A percentile compares a stretch with the other conserved stretches of the same genome.
Evolutionary conservation across 2,888 invertebrate genomes (phyloP).

Genomic region (Litoditis marina): DNA sequence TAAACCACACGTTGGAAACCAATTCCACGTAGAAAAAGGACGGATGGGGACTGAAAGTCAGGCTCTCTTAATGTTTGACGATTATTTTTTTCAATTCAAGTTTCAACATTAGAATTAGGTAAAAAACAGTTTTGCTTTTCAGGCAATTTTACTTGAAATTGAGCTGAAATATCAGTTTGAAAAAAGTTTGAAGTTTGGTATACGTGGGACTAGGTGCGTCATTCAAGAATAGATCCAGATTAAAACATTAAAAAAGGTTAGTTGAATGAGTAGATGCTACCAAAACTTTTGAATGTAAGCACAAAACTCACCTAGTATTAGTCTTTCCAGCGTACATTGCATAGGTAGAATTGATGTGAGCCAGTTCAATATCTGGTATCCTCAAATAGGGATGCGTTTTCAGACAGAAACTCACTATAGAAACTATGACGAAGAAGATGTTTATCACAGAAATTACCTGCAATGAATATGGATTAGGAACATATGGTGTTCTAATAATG

Average conservation of each 20-base stretch:
- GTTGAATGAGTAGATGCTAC: too few species aligned
- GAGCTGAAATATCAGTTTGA: too few species aligned
- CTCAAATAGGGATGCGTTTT: conserved; percentile 95
- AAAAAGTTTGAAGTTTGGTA: too few species aligned
- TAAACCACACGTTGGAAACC: conserved; percentile 91
- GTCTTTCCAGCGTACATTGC: conserved; percentile 38
- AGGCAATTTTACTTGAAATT: too few species aligned
- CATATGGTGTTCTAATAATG: too few species aligned
- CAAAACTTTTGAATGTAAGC: not conserved
- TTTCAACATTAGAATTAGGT: too few species aligned
- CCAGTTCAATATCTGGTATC: conserved; percentile 69
- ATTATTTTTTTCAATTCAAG: too few species aligned
- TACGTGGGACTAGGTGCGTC: too few species aligned
- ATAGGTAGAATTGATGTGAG: conserved; percentile 11
- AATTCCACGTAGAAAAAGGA: conserved; percentile 88
- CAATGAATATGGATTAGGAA: conserved; percentile 13
- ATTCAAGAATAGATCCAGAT: not conserved
- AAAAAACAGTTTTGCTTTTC: too few species aligned
- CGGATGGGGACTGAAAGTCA: conserved; percentile 65
- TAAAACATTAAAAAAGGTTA: not conserved
- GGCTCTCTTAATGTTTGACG: conserved; percentile 8
- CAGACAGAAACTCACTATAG: conserved; percentile 88
- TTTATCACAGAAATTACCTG: conserved; percentile 89
- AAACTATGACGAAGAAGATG: conserved; percentile 91
- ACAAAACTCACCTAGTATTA: conserved; percentile 28